Percentiles rank a stretch among this genome's conserved stretches.
Conservation (phyloP, 2,797 vertebrate genomes). For the Chiloscyllium punctatum region DNA sequence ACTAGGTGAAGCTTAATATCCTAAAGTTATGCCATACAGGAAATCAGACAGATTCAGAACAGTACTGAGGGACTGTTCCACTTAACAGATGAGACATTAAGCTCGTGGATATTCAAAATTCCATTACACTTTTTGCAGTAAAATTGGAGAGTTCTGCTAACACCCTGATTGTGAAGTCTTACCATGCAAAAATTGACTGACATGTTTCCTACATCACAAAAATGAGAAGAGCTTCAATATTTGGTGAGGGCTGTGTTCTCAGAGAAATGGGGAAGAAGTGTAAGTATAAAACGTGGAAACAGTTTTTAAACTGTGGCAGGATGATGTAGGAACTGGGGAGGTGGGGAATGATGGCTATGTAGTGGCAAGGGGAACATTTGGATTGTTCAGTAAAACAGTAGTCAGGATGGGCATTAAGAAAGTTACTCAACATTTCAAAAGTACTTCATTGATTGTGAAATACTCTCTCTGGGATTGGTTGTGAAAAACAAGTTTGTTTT, state of each 20-base stretch:
- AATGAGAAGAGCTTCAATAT: not conserved
- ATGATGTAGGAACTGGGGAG: too few species aligned
- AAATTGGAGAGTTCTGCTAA: not conserved
- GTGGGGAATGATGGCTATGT: not conserved
- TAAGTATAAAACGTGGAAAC: not conserved
- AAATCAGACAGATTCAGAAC: not conserved
- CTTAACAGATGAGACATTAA: not conserved
- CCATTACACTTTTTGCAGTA: not conserved
- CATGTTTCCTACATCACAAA: not conserved
- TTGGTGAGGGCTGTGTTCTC: not conserved
- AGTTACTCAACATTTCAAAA: not conserved
- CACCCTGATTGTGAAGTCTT: not conserved
- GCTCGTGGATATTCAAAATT: not conserved
- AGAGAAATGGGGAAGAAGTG: not conserved
- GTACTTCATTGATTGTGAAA: not conserved
- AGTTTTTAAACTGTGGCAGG: not conserved
- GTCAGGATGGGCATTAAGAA: not conserved
- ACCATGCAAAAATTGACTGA: not conserved
- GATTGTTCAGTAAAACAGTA: not conserved
- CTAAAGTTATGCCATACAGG: not conserved
- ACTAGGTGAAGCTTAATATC: not conserved
- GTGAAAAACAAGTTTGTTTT: not conserved
- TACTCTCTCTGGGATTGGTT: not conserved
- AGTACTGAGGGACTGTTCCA: not conserved
- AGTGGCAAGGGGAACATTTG: not conserved